A percentile compares a stretch with the other conserved stretches of the same genome.
Conservation (phyloP, 2,888 invertebrate species). For the Camponotus fellah region DNA sequence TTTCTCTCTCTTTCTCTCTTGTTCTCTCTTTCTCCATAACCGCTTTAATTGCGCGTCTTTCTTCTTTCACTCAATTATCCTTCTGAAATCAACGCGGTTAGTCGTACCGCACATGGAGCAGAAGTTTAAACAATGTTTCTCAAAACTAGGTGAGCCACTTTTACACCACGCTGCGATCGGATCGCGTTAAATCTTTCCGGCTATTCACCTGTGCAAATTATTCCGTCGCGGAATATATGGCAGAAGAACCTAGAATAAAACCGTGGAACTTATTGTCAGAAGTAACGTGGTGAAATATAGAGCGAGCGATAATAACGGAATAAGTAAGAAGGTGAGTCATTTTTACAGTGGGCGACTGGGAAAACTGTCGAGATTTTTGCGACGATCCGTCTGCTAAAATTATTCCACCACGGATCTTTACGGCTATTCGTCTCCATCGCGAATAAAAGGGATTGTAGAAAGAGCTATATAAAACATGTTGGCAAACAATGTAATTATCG, state of each 20-base stretch:
- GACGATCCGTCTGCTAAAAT: background rate
- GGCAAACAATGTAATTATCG: conserved; percentile 24
- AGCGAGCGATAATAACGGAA: conserved; percentile 14
- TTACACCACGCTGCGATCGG: conserved; percentile 40
- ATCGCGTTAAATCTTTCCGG: conserved; percentile 46
- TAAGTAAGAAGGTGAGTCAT: background rate
- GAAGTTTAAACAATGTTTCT: conserved; percentile 44
- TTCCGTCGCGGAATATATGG: conserved; percentile 21
- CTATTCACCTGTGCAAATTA: conserved; percentile 42
- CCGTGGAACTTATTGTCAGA: conserved; percentile 3
- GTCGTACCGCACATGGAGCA: conserved; percentile 45
- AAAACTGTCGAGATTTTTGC: background rate
- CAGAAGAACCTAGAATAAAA: background rate
- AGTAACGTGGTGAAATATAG: conserved; percentile 4
- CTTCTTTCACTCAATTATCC: conserved; percentile 63
- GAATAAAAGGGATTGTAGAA: conserved; percentile 1
- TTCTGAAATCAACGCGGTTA: conserved; percentile 53
- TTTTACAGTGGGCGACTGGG: background rate
- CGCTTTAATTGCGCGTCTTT: conserved; percentile 63
- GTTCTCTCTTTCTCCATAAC: conserved; percentile 30
- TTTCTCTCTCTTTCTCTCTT: conserved; percentile 49
- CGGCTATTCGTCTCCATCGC: conserved; percentile 6
- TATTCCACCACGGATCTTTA: background rate
- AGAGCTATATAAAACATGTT: conserved; percentile 1
- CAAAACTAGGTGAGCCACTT: conserved; percentile 55